phyloP scores from a whole-genome alignment of 2,797 vertebrate species.

The Rhodeus uyekii region DNA sequence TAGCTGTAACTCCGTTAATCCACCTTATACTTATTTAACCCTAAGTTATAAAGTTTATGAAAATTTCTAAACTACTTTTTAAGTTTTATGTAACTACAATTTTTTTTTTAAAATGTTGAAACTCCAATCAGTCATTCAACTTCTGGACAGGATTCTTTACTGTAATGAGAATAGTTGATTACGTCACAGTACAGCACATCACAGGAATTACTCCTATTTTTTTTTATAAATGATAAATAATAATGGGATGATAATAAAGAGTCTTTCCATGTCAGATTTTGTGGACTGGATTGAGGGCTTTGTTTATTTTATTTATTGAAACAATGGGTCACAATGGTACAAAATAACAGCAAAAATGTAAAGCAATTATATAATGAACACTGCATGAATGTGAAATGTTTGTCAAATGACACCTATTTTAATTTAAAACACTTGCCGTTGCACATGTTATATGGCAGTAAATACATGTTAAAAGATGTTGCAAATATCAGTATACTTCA shows the following conservation, averaged over 20 bases:
- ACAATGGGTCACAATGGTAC: constrained; percentile 13
- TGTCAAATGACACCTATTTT: background rate
- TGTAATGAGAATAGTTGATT: background rate
- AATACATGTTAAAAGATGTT: background rate
- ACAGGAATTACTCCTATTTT: background rate
- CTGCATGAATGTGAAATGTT: background rate
- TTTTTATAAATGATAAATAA: too few relatives aligned
- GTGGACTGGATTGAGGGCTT: background rate
- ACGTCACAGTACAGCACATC: background rate
- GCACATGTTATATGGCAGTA: too few relatives aligned
- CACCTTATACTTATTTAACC: background rate
- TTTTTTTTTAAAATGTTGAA: background rate
- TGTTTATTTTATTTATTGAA: constrained; percentile 32
- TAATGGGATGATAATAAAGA: background rate
- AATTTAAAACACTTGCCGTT: background rate
- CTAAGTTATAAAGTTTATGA: background rate
- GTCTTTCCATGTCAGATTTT: background rate
- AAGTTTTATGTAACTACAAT: background rate
- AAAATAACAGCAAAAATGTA: constrained; percentile 10
- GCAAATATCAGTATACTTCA: background rate
- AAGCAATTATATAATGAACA: background rate
- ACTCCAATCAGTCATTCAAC: too few relatives aligned
- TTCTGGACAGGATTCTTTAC: background rate
- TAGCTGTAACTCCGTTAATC: background rate
- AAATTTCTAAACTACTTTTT: background rate